phyloP scores from a whole-genome alignment of 2,113 vertebrate species.

The Chaenocephalus aceratus region DNA sequence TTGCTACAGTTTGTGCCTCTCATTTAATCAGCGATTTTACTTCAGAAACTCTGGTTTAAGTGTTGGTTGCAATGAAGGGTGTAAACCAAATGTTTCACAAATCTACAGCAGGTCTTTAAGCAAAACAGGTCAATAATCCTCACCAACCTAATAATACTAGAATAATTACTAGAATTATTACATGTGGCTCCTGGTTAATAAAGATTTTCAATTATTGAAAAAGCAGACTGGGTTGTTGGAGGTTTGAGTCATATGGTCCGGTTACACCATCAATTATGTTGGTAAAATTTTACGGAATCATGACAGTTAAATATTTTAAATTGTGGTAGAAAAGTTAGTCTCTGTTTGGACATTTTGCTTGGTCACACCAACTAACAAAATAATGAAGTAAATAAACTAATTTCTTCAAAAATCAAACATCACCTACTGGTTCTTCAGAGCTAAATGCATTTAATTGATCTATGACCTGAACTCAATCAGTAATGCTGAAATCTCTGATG shows the following conservation, averaged over 20 bases:
- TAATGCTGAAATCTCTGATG: background rate
- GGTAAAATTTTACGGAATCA: background rate
- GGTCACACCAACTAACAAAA: background rate
- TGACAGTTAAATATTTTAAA: background rate
- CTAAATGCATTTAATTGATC: background rate
- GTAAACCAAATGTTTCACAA: background rate
- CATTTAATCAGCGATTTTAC: constrained; percentile 57
- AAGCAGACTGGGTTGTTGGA: background rate
- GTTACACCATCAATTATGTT: background rate
- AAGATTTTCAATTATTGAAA: background rate
- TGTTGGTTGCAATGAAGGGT: constrained; percentile 11
- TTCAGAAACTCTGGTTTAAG: constrained; percentile 33
- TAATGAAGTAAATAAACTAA: background rate
- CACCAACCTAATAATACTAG: too few species aligned
- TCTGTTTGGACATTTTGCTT: too few species aligned
- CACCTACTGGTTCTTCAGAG: background rate
- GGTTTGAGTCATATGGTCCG: background rate
- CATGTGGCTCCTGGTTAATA: too few species aligned
- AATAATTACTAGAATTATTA: too few species aligned
- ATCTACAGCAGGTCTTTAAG: too few species aligned
- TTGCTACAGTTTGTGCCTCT: constrained; percentile 57
- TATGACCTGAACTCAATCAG: constrained; percentile 4
- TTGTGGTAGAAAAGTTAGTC: too few species aligned
- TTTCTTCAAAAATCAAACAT: too few species aligned
- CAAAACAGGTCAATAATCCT: background rate